A percentile compares a stretch with the other conserved stretches of the same genome.
phyloP scores from a whole-genome alignment of 2,113 vertebrate genomes.

The Amazona guildingii region DNA sequence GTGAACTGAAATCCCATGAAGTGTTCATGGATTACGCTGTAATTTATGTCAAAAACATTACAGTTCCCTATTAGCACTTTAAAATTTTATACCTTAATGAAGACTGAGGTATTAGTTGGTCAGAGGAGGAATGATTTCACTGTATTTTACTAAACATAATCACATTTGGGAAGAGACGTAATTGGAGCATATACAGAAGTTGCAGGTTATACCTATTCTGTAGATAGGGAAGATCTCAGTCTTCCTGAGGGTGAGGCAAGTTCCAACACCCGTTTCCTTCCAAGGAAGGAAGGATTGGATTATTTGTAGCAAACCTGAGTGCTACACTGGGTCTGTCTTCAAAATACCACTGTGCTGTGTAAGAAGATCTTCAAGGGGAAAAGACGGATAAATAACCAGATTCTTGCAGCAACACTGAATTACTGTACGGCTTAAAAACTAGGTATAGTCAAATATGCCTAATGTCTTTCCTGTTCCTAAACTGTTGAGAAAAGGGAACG shows the following conservation, averaged over 20 bases:
- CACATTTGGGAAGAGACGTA: not conserved
- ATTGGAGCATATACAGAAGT: not conserved
- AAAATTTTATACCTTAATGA: not conserved
- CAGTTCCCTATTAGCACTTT: not conserved
- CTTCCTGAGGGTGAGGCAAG: not conserved
- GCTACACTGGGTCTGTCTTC: not conserved
- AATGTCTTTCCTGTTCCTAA: not conserved
- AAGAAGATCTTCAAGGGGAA: not conserved
- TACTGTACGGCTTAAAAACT: not conserved
- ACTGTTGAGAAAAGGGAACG: not conserved
- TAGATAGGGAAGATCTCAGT: not conserved
- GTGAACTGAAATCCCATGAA: not conserved
- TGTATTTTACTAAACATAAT: not conserved
- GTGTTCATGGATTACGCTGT: not conserved
- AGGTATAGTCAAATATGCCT: not conserved
- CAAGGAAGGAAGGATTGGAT: not conserved
- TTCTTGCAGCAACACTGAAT: not conserved
- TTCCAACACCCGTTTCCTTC: not conserved
- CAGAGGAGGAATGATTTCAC: not conserved
- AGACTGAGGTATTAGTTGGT: not conserved
- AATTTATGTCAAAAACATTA: not conserved
- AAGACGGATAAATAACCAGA: not conserved
- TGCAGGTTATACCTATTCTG: not conserved
- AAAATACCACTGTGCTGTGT: rapidly evolving
- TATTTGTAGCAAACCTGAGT: not conserved